Percentiles rank a stretch among this genome's conserved stretches.
Evolutionary conservation across 1,140 invertebrate genomes (phyloP).

Genomic region (Caenorhabditis latens): DNA sequence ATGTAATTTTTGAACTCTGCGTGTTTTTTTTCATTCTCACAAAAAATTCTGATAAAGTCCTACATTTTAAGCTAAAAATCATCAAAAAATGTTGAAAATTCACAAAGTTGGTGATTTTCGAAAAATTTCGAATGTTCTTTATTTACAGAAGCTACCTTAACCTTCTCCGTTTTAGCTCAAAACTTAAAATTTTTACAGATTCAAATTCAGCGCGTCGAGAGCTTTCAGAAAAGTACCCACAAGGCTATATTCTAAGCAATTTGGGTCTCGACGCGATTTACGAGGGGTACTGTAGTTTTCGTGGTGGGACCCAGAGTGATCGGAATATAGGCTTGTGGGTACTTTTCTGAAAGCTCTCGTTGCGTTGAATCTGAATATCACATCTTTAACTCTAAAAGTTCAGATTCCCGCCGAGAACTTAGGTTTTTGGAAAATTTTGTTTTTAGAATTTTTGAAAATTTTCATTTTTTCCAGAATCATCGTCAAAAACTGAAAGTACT

Average conservation of each 20-base stretch:
- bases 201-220: background rate
- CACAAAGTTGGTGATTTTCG: background rate
- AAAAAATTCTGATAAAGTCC: no score
- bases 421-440: no score
- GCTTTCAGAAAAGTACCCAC: slow-evolving; percentile 18
- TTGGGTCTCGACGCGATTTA: background rate
- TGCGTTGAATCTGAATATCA: background rate
- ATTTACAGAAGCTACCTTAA: background rate
- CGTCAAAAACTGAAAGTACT: background rate
- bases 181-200: background rate
- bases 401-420: no score
- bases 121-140: no score
- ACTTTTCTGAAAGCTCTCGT: background rate
- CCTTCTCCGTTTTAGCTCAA: no score
- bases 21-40: no score
- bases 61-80: no score
- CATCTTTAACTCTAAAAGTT: no score
- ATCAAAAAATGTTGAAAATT: background rate
- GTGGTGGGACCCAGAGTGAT: background rate
- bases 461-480: background rate
- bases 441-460: no score
- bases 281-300: background rate
- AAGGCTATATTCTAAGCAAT: background rate
- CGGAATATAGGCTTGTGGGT: background rate
- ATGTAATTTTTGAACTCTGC: no score